Evolutionary conservation across 2,888 invertebrate species (phyloP), one percentile per base, ranked within the genome.

Genomic region (Agrilus biguttatus): DNA sequence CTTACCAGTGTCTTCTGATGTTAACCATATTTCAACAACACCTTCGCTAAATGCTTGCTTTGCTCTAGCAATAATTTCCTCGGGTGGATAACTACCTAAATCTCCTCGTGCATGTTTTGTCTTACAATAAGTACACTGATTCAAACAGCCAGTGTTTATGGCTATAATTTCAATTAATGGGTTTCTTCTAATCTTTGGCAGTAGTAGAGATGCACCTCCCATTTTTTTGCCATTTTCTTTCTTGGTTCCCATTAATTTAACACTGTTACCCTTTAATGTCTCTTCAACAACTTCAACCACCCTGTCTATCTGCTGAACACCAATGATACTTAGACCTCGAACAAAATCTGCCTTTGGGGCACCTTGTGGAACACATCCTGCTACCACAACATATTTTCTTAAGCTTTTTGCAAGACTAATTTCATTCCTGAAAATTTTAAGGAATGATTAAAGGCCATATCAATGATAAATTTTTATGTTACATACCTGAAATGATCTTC

Each of bases 101-200:
- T 96, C 91, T 0, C 98, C 98, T 40, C 98, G 68, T 0, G 97
- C 97, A 63, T 95, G 93, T 60, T 95, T 96, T 0, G 96, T 97
- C 67, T 97, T 98, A 61, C 97, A 98, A 60, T 98, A 98, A 0
- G 97, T 96, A 63, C 98, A 98, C 58, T 95, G 92, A 69, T 98
- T 98, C 3, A 98, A 69, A 56, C 98, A 98, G 0, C 95, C 95
- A 0, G 93, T 91, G 63, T 91, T 95, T 38, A 96, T 90, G 0
- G 95, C 82, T 45, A 96, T 93, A 43, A 98, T 98, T 72, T 98
- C 98, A 45, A 98, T 85, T 0, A 97, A 71, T 0, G 93, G 92
- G 67, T 98, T 98, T 58, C 89, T 84, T 40, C 98, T 74, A 12
- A 98, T 85, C 71, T 98, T 98, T 0, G 97, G 97, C 12, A 98